phyloP scores from a whole-genome alignment of 2,888 invertebrate species.

The Apomyelois bistriatella region DNA sequence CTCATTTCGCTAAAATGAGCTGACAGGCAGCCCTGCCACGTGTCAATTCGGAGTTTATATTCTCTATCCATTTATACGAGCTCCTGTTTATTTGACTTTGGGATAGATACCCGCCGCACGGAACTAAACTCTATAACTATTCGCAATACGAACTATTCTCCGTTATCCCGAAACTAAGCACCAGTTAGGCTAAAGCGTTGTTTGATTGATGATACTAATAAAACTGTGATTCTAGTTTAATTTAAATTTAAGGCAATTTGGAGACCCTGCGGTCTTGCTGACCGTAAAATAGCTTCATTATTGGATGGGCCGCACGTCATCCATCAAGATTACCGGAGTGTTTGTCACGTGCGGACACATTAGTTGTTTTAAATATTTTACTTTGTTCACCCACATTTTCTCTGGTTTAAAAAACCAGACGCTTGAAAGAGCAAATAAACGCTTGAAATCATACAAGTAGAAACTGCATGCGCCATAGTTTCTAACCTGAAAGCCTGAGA shows the following conservation, averaged over 20 bases:
- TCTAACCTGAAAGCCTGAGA: too few relatives aligned
- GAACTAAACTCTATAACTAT: constrained; percentile 36
- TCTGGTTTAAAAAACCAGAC: too few relatives aligned
- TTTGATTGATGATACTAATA: constrained; percentile 79
- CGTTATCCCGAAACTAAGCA: constrained; percentile 32
- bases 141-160: constrained; percentile 50
- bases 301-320: constrained; percentile 49
- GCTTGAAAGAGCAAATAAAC: too few relatives aligned
- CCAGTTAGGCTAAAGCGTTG: constrained; percentile 56
- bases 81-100: constrained; percentile 73
- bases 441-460: too few relatives aligned
- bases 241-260: constrained; percentile 79
- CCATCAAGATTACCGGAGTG: constrained; percentile 41
- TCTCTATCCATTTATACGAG: constrained; percentile 71
- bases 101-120: constrained; percentile 46
- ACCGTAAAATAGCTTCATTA: constrained; percentile 72
- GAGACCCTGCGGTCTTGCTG: constrained; percentile 61
- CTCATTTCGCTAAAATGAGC: constrained; percentile 13
- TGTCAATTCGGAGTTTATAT: constrained; percentile 70
- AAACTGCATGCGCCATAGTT: too few relatives aligned
- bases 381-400: not conserved
- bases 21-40: constrained; percentile 39
- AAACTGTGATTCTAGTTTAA: constrained; percentile 78
- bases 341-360: constrained; percentile 24
- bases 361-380: constrained; percentile 11